phyloP scores from a whole-genome alignment of 1,140 invertebrate species.

The Ostrea denselamellosa region DNA sequence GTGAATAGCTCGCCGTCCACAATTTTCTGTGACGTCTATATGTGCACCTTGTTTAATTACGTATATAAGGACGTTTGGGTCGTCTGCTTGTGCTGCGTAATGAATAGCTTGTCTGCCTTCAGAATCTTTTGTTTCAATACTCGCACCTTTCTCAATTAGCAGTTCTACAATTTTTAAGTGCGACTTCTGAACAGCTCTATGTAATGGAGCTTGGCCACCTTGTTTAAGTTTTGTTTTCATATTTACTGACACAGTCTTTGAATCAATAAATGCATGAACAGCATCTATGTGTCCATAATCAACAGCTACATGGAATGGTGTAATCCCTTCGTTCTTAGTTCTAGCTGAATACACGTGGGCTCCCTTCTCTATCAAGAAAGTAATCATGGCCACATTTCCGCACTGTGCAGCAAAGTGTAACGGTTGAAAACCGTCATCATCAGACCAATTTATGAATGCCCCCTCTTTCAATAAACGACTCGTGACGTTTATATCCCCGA shows the following conservation, averaged over 20 bases:
- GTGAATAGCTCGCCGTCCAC: conserved; percentile 76
- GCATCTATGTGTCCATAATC: conserved; percentile 85
- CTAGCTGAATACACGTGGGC: conserved; percentile 80
- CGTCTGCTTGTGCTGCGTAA: conserved; percentile 85
- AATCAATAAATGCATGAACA: conserved; percentile 83
- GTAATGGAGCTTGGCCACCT: conserved; percentile 91
- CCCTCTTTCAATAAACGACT: not conserved
- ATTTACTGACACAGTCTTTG: conserved; percentile 84
- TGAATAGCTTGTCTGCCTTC: conserved; percentile 85
- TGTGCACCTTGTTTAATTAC: conserved; percentile 81
- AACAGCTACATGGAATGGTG: conserved; percentile 47
- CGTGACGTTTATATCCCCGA: conserved; percentile 7
- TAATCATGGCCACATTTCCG: conserved; percentile 88
- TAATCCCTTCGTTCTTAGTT: conserved; percentile 31
- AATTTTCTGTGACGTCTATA: conserved; percentile 74
- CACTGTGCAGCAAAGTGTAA: conserved; percentile 88
- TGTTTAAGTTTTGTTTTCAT: conserved; percentile 86
- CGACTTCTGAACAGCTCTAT: conserved; percentile 84
- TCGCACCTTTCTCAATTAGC: conserved; percentile 48
- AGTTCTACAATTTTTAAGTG: conserved; percentile 48
- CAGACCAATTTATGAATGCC: conserved; percentile 90
- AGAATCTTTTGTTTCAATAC: conserved; percentile 45
- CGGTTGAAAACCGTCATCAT: conserved; percentile 91
- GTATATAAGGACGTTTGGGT: conserved; percentile 81
- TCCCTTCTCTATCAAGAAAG: conserved; percentile 90